Evolutionary conservation across 1,140 invertebrate species (phyloP), one percentile per base, ranked within the genome.

Genomic region (Leptinotarsa defecta): DNA sequence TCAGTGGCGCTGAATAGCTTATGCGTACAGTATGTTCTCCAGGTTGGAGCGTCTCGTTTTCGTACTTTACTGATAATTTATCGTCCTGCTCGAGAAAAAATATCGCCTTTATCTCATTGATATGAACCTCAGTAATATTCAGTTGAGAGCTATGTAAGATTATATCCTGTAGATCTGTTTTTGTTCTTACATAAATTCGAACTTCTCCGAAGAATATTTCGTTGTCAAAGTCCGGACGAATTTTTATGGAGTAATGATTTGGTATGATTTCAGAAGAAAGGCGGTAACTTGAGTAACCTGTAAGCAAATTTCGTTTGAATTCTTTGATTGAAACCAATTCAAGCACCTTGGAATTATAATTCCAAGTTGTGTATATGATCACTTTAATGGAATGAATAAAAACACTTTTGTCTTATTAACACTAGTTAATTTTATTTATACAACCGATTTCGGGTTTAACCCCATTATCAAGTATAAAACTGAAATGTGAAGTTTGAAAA

Each of bases 181-280:
- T 48, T 6, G 68, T 72, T 13, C 48, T 68, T 13, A 77, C 48
- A 43, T 71, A 63, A 64, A 79, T 79, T 1, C 20, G 67, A 1
- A 74, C 71, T 67, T 75, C 74, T 19, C 78, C 78, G 34, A 69
- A n/a, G 48, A 77, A 79, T 22, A 70, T 68, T 65, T 76, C 71
- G 19, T 67, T 62, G 17, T 79, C 73, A 6, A 79, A 52, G 24
- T 79, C 43, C n/a, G 78, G 78, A 13, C 68, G 70, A n/a, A 79
- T 71, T 49, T 67, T 76, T 17, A 79, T 17, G 4, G 69, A 67
- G 64, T 79, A 79, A 20, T 74, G 70, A 48, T 52, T 27, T 48
- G 78, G 78, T 13, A 43, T 43, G 3, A 74, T 64, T 34, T 75
- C 71, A 13, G 48, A 48, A 13, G 78, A 68, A 24, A 75, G 68